Percentiles rank a stretch among this genome's conserved stretches.
phyloP scores from a whole-genome alignment of 2,888 invertebrate genomes.

The Drosophila mulleri region DNA sequence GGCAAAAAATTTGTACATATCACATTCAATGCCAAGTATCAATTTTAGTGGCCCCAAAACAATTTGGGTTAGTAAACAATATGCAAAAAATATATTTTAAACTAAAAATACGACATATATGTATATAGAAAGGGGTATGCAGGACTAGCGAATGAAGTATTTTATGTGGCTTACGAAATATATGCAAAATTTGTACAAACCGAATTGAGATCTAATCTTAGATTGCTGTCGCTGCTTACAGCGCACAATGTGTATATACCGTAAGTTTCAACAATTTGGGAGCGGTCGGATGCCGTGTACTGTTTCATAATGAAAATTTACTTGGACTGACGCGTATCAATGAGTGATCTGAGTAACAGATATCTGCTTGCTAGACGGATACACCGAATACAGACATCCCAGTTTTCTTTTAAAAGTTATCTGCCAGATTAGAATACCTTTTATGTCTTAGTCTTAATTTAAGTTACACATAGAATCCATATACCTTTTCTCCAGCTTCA shows the following conservation, averaged over 20 bases:
- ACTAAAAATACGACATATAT: conserved; percentile 18
- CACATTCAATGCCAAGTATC: conserved; percentile 72
- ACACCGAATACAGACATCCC: too few relatives aligned
- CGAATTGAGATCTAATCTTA: not conserved
- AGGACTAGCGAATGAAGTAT: not conserved
- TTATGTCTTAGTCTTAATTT: not conserved
- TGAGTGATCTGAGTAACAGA: too few relatives aligned
- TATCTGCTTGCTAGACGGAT: too few relatives aligned
- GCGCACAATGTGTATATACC: not conserved
- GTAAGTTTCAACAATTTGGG: too few relatives aligned
- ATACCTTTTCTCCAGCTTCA: too few relatives aligned
- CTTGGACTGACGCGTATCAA: too few relatives aligned
- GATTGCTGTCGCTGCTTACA: not conserved
- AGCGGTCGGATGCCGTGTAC: too few relatives aligned
- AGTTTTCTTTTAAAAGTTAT: not conserved
- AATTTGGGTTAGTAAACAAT: conserved; percentile 67
- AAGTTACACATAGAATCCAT: not conserved
- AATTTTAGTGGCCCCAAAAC: conserved; percentile 67
- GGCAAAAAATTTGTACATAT: conserved; percentile 36
- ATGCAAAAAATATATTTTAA: conserved; percentile 48
- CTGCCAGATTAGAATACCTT: not conserved
- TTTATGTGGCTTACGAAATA: not conserved
- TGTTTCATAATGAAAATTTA: too few relatives aligned
- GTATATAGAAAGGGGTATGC: not conserved
- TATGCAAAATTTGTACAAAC: not conserved